A percentile compares a stretch with the other conserved stretches of the same genome.
Conservation (phyloP, 2,888 invertebrate genomes). For the Conops quadrifasciatus region DNA sequence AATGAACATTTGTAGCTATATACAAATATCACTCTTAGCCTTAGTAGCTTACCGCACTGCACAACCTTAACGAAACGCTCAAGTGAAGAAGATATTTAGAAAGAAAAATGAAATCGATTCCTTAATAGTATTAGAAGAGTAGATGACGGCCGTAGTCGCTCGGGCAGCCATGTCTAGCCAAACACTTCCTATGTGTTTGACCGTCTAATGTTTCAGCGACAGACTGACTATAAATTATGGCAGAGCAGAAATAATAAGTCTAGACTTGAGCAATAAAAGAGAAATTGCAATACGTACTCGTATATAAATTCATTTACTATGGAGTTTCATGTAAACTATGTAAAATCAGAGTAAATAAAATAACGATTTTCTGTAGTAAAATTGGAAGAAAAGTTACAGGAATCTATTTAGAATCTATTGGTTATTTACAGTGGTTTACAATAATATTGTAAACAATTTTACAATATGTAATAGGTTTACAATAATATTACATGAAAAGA, state of each 20-base stretch:
- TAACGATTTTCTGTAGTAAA: neutral
- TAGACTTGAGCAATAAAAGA: conserved; percentile 6
- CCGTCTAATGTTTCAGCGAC: neutral
- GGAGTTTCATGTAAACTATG: neutral
- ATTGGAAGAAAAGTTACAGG: too few species aligned
- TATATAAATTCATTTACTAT: neutral
- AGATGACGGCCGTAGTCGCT: neutral
- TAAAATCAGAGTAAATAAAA: neutral
- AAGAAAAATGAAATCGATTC: conserved; percentile 23
- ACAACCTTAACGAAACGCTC: neutral
- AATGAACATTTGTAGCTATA: too few species aligned
- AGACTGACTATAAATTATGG: neutral
- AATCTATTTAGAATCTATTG: too few species aligned
- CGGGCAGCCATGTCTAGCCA: neutral
- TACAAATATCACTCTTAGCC: too few species aligned
- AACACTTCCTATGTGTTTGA: conserved; percentile 18
- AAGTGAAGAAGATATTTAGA: neutral
- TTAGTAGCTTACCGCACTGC: too few species aligned
- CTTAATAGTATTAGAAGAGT: conserved; percentile 2
- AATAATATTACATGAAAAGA: too few species aligned
- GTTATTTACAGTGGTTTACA: too few species aligned
- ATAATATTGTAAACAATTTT: too few species aligned
- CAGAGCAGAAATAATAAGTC: conserved; percentile 1
- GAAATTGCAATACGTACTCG: neutral
- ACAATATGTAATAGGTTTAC: too few species aligned